These are phyloP conservation scores for Chionodraco myersi DNA, from an alignment of 2,113 vertebrate species.

Conservation along the genomic window DNA sequence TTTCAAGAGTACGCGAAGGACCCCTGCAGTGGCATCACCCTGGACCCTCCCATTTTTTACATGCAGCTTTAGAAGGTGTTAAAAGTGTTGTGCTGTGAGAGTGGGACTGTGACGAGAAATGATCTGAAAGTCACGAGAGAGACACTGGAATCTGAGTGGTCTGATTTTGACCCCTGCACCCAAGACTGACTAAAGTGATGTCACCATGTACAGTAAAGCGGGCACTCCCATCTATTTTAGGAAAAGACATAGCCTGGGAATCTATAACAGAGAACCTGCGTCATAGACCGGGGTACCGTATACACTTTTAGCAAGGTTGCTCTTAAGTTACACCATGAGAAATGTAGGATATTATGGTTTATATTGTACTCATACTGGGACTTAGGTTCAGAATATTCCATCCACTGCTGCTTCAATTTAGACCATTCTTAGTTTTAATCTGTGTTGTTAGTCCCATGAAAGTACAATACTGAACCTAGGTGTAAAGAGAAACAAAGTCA, in stretches of 20 bases:
- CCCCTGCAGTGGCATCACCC: slow-evolving; percentile 66
- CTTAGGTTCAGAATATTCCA: neutral
- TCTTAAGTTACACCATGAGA: neutral
- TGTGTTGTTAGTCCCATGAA: neutral
- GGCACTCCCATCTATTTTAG: neutral
- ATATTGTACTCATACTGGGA: neutral
- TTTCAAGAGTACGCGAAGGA: slow-evolving; percentile 65
- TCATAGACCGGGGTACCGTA: neutral
- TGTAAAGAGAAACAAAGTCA: neutral
- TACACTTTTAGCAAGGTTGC: no score
- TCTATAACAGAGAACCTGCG: neutral
- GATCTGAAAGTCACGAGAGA: neutral
- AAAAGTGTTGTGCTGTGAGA: neutral
- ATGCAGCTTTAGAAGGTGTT: slow-evolving; percentile 79
- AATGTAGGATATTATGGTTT: slow-evolving; percentile 1
- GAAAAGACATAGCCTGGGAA: no score
- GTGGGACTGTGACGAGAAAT: no score
- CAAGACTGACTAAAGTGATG: neutral
- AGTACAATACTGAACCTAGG: neutral
- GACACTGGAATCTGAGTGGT: neutral
- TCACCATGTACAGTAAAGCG: neutral
- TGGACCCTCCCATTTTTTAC: slow-evolving; percentile 81
- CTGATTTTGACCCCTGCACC: neutral
- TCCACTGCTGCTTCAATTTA: neutral
- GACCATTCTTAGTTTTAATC: neutral